Evolutionary conservation across 2,113 vertebrate genomes (phyloP).

Genomic region (Oreochromis niloticus): DNA sequence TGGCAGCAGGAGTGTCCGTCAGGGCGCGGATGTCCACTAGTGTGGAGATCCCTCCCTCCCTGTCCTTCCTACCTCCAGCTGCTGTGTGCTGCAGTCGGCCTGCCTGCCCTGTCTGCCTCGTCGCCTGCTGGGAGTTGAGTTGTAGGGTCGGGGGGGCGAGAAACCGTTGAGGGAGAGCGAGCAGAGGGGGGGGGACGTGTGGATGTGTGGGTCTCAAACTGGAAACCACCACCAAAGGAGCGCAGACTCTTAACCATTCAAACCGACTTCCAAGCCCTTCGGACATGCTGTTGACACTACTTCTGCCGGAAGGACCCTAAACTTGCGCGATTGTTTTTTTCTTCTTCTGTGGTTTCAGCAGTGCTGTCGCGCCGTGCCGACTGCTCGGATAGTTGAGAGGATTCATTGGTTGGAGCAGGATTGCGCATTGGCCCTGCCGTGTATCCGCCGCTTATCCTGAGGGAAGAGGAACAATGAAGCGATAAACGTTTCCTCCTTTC

Average conservation of each 20-base stretch:
- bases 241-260: neutral
- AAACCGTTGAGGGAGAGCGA: constrained; percentile 16
- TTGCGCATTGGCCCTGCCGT: constrained; percentile 41
- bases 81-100: constrained; percentile 42
- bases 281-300: neutral
- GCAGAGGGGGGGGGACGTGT: neutral
- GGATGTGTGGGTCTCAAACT: constrained; percentile 13
- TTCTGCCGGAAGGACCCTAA: constrained; percentile 1
- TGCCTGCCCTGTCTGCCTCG: constrained; percentile 39
- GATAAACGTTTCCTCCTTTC: neutral
- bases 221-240: neutral
- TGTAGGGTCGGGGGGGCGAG: neutral
- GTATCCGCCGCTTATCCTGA: neutral
- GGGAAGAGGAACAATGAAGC: constrained; percentile 34
- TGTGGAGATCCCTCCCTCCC: constrained; percentile 41
- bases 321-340: constrained; percentile 13
- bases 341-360: neutral
- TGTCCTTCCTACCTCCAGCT: constrained; percentile 47
- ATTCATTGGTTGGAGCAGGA: constrained; percentile 27
- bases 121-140: constrained; percentile 40
- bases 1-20: constrained; percentile 21
- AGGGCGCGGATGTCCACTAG: constrained; percentile 1
- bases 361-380: constrained; percentile 24
- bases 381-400: constrained; percentile 8
- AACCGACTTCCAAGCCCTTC: neutral